Evolutionary conservation across 2,797 vertebrate species (phyloP), one percentile per base, ranked within the genome.

Genomic region (Lophotriccus pileatus): DNA sequence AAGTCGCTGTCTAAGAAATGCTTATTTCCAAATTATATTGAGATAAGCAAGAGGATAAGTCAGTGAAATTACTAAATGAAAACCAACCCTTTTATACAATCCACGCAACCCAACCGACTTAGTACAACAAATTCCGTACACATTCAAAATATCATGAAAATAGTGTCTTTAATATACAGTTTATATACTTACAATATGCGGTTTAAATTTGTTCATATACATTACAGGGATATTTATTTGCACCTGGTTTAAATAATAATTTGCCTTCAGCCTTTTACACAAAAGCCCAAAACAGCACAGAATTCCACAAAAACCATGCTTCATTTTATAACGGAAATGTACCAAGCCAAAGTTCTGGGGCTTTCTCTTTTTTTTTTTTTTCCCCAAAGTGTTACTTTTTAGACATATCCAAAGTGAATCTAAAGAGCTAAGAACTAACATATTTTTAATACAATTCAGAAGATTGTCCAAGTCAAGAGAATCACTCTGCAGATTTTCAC

Each of bases 161-260:
- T 97, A 97, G 91, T 96, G 90, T 97, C 94, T 97, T 97, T 97
- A 97, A 97, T 97, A 95, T 96, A 97, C 96, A 97, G 95, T 96
- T 96, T 92, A 95, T 87, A 95, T 89, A 95, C 95, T 96, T 97
- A 97, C 97, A 97, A 95, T 96, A 95, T 2, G 2, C 41, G 0
- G 93, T 76, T 95, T 93, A 92, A 87, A 95, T 95, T 96, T 95
- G 90, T 97, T 97, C 94, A 95, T 96, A 88, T 96, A 96, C 84
- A 96, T 97, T 96, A 96, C 70, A 93, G 92, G 92, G 83, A 93
- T 95, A 96, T 95, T 97, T 95, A 81, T 96, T 96, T 96, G 96
- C 95, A 96, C 87, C 95, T 94, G 94, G 84, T 96, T 97, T 97
- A 97, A 97, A 97, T 96, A 97, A 96, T 92, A 78, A 90, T 81